Evolutionary conservation across 1,140 invertebrate genomes (phyloP).

Genomic region (Neuroterus valhalla): DNA sequence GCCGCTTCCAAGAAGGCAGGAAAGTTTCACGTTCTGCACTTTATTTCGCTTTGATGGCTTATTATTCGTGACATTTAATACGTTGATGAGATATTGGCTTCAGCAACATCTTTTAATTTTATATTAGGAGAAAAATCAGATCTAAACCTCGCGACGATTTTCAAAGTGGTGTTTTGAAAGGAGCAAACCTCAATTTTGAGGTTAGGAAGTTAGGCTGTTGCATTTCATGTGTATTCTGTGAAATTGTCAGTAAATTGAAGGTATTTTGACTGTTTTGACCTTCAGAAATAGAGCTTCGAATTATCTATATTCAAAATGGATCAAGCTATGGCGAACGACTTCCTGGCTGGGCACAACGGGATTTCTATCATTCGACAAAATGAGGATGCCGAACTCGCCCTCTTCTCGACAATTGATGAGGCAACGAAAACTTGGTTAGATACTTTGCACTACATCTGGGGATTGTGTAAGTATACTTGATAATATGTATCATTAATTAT

Average conservation of each 20-base stretch:
- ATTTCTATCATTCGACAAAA: slow-evolving; percentile 8
- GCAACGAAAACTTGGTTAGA: slow-evolving; percentile 64
- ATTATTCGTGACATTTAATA: background rate
- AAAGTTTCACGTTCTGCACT: background rate
- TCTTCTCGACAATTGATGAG: slow-evolving; percentile 52
- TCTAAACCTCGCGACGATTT: background rate
- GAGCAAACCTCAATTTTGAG: background rate
- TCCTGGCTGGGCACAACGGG: background rate
- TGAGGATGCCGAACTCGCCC: slow-evolving; percentile 18
- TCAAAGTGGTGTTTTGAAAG: background rate
- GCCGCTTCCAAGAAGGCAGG: background rate
- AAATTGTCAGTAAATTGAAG: background rate
- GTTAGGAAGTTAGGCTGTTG: no score
- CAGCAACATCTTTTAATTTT: background rate
- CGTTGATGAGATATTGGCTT: background rate
- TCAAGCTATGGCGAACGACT: background rate
- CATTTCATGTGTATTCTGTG: no score
- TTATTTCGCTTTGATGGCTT: background rate
- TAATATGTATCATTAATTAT: slow-evolving; percentile 21
- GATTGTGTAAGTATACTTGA: slow-evolving; percentile 56
- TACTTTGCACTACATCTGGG: slow-evolving; percentile 62
- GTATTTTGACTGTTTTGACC: background rate
- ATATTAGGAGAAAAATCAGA: background rate
- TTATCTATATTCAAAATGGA: background rate
- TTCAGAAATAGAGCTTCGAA: background rate